These are phyloP conservation scores for Phodopus roborovskii DNA, from an alignment of 2,113 vertebrate species.

Conservation along the genomic window DNA sequence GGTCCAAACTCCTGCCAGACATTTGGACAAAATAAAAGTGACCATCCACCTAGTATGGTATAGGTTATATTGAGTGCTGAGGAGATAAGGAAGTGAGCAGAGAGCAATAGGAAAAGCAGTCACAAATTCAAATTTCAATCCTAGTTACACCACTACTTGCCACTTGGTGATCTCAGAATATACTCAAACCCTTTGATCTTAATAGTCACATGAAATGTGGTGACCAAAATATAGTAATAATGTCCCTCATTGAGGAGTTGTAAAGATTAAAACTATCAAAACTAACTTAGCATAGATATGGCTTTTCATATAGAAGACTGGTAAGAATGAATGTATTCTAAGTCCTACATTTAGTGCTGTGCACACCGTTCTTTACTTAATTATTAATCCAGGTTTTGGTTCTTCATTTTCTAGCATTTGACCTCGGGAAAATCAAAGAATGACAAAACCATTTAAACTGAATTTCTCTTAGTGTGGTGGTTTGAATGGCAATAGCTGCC, in stretches of 20 bases:
- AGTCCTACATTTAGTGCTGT: not conserved
- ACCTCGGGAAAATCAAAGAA: not conserved
- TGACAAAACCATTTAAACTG: too few species aligned
- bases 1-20: not conserved
- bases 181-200: not conserved
- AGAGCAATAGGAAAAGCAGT: not conserved
- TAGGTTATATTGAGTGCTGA: not conserved
- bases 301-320: not conserved
- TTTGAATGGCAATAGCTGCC: too few species aligned
- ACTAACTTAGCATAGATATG: not conserved
- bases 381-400: not conserved
- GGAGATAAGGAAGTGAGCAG: not conserved
- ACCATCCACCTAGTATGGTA: not conserved
- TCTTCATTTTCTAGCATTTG: not conserved
- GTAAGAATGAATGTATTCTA: not conserved
- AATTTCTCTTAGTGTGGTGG: too few species aligned
- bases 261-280: not conserved
- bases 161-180: not conserved
- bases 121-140: not conserved
- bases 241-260: not conserved
- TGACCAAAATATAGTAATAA: too few species aligned
- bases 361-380: not conserved
- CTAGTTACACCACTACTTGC: not conserved
- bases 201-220: not conserved
- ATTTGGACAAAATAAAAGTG: not conserved